Evolutionary conservation across 1,140 invertebrate species (phyloP), one percentile per base, ranked within the genome.

Genomic region (Drosophila ananassae): DNA sequence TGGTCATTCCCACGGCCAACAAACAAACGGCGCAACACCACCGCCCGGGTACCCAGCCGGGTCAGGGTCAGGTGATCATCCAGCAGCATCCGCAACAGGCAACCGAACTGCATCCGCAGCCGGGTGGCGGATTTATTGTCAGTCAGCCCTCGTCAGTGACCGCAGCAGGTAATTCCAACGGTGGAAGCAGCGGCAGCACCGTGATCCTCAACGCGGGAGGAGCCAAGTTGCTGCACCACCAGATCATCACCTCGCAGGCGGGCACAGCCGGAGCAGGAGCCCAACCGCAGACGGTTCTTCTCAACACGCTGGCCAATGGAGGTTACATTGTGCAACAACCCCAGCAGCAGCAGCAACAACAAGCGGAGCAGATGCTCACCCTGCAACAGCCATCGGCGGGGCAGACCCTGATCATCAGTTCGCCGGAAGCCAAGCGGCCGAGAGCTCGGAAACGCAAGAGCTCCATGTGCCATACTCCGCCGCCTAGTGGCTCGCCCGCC

Each of bases 221-320:
- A 0, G 73, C 77, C 47, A 85, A 85, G 71, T n/a, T 85, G 41
- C 12, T 85, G 50, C 82, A 85, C 44, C 85, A 91, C 13, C 90
- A 91, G 93, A 93, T 81, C 92, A 93, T 54, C n/a, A 77, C 60
- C 48, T 84, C 80, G 44, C 79, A 83, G 64, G 79, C 79, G 54
- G 59, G 75, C 94, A 71, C 64, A 24, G 72, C 80, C n/a, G 25
- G 46, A 13, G 24, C 34, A 2, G 22, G 44, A 39, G 61, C 50
- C 2, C 58, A 52, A 7, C 39, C 66, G 13, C 96, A 95, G 13
- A 95, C 96, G 0, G 95, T 97, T 1, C 93, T 98, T 8, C 95
- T 97, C 1, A 97, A 97, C 80, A 95, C 96, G 0, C 93, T 97
- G 67, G 95, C 95, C 67, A 94, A 95, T 17, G 96, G 96, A 0